Base-by-base conservation (phyloP, 2,113 vertebrate genomes). In the Neotoma lepida region DNA sequence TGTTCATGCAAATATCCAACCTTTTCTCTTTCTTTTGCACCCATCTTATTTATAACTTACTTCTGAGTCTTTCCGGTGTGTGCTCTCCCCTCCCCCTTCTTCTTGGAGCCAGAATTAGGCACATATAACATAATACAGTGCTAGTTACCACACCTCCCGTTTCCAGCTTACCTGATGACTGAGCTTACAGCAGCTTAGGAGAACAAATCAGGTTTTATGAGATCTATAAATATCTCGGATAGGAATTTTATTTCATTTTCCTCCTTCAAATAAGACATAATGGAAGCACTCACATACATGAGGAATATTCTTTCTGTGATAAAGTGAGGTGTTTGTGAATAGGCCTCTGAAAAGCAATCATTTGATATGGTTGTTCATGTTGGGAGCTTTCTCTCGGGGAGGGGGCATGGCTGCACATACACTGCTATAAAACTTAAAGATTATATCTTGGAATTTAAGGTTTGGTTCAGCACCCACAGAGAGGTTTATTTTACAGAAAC, bases 241-340 rank as follows among this genome's bases (percentile, higher is more conserved):
- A 96, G 97, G 96, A 97, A 96, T 97, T 97, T 97, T 97, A 97
- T 97, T 97, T 97, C 86, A 93, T 97, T 96, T 97, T 70, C 94
- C 95, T 85, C 46, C 94, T 98, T 98, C 98, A 94, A 97, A 97
- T 98, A 97, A 98, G 98, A 98, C 97, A 98, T 98, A 98, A 98
- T 98, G 97, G 97, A 97, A 97, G 93, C 91, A 95, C 93, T 98
- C 97, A 94, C 94, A 78, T 90, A 97, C 90, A 20, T 92, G 97
- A 97, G 96, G 97, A 97, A 97, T 98, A 97, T 97, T 97, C 95
- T 98, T 98, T 97, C 96, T 84, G 80, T 97, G 97, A 97, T 98
- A 96, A 96, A 98, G 95, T 97, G 90, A 97, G 96, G 94, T 94
- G 77, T 89, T 98, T 96, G 96, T 94, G 94, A 98, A 97, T 96